Base-by-base conservation (phyloP, 2,797 vertebrate species). In the Acanthopagrus latus region DNA sequence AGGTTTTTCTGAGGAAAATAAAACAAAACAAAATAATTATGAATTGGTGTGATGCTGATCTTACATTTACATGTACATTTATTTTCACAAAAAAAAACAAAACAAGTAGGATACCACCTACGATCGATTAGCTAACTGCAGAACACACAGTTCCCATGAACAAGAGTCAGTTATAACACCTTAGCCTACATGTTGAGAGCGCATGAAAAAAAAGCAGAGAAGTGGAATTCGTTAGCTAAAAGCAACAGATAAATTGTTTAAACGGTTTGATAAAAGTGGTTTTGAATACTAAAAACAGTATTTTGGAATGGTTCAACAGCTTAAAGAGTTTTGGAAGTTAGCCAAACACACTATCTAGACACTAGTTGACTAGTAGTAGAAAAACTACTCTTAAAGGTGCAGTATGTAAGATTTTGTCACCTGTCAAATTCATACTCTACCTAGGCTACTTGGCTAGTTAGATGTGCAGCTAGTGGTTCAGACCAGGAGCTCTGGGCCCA, bases 131-230 rank as follows among this genome's bases (percentile, higher is more conserved):
- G 27, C 10, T 57, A 46, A 57, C 33, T n/a, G 23, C 48, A 60
- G 16, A 52, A 9, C 17, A 14, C 14, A 44, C 14, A 29, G 48
- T 47, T 12, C 25, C 25, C 48, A 33, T n/a, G 50, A 60, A 58
- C 13, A 41, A 21, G 55, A 71, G 17, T 57, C 33, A 65, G 68
- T 21, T 57, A 52, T 63, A 23, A 62, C 47, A 41, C 17, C 33
- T n/a, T n/a, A 33, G 29, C 29, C 29, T 33, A 27, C 1, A 0
- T 9, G 29, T 18, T 58, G 29, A 52, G 38, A 11, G 29, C 25
- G 58, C 11, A 7, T 17, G 11, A 63, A 63, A 23, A 10, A 23
- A 62, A 7, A 25, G 4, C 27, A 59, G 20, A 58, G 9, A 58
- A 29, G 3, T 52, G n/a, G 12, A 54, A 54, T 23, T 13, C 12